Evolutionary conservation across 2,888 invertebrate genomes (phyloP).

Genomic region (Glomeris marginata): DNA sequence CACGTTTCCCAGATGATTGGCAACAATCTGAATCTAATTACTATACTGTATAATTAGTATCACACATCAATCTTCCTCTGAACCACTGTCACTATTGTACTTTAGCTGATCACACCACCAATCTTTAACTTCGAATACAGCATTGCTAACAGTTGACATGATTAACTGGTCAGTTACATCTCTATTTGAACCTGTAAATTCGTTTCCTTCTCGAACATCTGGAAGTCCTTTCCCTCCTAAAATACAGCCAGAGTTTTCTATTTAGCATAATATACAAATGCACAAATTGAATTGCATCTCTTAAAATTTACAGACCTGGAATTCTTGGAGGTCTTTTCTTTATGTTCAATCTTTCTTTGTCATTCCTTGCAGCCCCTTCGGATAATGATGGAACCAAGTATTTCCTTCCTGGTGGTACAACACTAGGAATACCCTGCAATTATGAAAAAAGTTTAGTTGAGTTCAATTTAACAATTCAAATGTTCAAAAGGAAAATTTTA

Average conservation of each 20-base stretch:
- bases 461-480: slow-evolving; percentile 8
- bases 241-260: neutral
- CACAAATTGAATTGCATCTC: neutral
- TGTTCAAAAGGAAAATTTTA: neutral
- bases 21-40: no score
- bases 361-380: slow-evolving; percentile 26
- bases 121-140: slow-evolving; percentile 57
- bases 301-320: slow-evolving; percentile 15
- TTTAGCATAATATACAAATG: neutral
- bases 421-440: neutral
- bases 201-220: slow-evolving; percentile 41
- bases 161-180: slow-evolving; percentile 19
- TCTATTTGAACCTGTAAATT: slow-evolving; percentile 12
- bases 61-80: slow-evolving; percentile 14
- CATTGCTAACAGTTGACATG: slow-evolving; percentile 32
- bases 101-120: slow-evolving; percentile 73
- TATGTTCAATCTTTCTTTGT: slow-evolving; percentile 27
- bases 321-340: slow-evolving; percentile 29
- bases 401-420: slow-evolving; percentile 20
- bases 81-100: slow-evolving; percentile 28
- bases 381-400: slow-evolving; percentile 32
- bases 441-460: neutral
- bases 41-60: neutral
- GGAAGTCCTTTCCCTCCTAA: slow-evolving; percentile 23
- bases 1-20: no score